Conservation (phyloP, 2,113 vertebrate genomes). For the Typhlomys cinereus region DNA sequence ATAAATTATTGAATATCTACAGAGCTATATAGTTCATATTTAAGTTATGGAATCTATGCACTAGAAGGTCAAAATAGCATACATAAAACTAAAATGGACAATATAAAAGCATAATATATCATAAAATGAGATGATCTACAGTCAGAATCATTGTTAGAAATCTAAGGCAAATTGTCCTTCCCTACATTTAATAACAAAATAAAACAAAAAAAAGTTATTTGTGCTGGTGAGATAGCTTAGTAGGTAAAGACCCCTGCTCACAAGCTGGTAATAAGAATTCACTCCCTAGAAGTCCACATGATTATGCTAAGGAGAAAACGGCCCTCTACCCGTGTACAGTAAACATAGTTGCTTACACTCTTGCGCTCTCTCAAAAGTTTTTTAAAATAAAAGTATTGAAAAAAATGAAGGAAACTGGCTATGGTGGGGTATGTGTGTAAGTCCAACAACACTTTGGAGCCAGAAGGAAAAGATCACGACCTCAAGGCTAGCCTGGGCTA, state of each 20-base stretch:
- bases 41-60: constrained; percentile 5
- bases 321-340: too few species aligned
- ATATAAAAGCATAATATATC: not conserved
- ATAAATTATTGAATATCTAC: constrained; percentile 26
- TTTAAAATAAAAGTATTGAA: too few species aligned
- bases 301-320: too few species aligned
- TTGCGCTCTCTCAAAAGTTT: too few species aligned
- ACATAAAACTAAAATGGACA: constrained; percentile 22
- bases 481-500: not conserved
- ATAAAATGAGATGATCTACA: not conserved
- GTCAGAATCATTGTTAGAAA: constrained; percentile 3
- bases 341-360: too few species aligned
- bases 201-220: not conserved
- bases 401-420: too few species aligned
- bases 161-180: not conserved
- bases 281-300: too few species aligned
- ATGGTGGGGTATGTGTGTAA: too few species aligned
- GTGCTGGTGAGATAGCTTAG: not conserved
- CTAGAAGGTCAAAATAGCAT: not conserved
- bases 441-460: too few species aligned
- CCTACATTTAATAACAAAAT: not conserved
- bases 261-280: too few species aligned
- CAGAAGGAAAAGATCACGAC: too few species aligned
- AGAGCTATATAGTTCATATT: not conserved
- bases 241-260: too few species aligned